Base-by-base conservation (phyloP, 2,113 vertebrate species). In the Lycocorax pyrrhopterus region DNA sequence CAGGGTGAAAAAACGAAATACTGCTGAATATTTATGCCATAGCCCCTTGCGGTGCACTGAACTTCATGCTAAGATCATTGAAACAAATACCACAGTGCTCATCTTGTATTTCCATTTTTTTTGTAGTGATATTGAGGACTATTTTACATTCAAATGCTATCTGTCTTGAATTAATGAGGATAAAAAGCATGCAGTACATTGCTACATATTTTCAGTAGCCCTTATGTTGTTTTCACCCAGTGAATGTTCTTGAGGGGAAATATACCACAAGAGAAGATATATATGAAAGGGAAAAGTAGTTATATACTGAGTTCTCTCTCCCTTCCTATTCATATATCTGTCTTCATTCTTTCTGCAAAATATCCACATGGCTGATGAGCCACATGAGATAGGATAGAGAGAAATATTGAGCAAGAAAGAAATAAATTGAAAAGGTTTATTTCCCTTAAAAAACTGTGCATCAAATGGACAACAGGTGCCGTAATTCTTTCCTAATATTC, bases 121-220 rank as follows among this genome's bases (percentile, higher is more conserved):
- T 76, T 55, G 35, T 60, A 51, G 64, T 39, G 88, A 55, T 96
- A 83, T 43, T 80, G 78, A 95, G 58, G 67, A 55, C 43, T 81
- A 67, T 80, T 94, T 91, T 89, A 71, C 35, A 88, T 92, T 84
- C 79, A 73, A 80, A 93, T 71, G 17, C 8, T 96, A 77, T 84
- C 80, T 81, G 59, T 74, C 75, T 92, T 89, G 83, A 94, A 90
- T 92, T 90, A 95, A 93, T 71, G 82, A 96, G 68, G 29, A 84
- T 71, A 84, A 85, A 55, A 88, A 93, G 16, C 43, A 81, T 29
- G 26, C n/a, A 77, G 55, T 88, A 90, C 49, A 46, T 51, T 80
- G 88, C 53, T 80, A 80, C 43, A 16, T 79, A 92, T 93, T 95
- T 95, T 95, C 96, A 80, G 82, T 83, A 90, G 85, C 72, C 71